These are phyloP conservation scores for Brienomyrus longianalis DNA, from an alignment of 2,113 vertebrate species.

Conservation along the genomic window DNA sequence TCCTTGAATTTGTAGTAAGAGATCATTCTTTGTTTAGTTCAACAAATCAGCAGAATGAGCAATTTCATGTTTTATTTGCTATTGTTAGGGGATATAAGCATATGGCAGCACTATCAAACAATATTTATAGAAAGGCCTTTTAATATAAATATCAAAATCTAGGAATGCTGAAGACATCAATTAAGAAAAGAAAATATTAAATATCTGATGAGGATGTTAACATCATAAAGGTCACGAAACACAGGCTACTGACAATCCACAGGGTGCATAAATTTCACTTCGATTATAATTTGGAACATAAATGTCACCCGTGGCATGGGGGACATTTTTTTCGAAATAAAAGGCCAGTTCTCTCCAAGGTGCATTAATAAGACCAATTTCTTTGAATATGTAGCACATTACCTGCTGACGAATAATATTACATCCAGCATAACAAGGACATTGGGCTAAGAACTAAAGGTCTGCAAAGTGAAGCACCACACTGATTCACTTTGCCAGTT, in stretches of 20 bases:
- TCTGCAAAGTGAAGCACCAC: neutral
- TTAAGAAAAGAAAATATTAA: neutral
- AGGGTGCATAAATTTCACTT: slow-evolving; percentile 3
- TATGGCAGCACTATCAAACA: neutral
- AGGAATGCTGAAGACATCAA: neutral
- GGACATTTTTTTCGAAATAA: neutral
- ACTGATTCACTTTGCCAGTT: neutral
- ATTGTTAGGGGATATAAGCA: neutral
- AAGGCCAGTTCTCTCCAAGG: neutral
- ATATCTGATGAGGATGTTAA: neutral
- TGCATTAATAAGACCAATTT: slow-evolving; percentile 1
- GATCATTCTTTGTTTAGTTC: neutral
- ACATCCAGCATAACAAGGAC: neutral
- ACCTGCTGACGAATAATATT: neutral
- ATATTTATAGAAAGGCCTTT: neutral
- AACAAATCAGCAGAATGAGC: neutral
- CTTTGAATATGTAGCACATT: neutral
- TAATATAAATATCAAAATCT: neutral
- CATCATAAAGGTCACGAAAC: neutral
- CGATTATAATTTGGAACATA: neutral
- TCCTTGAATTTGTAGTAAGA: neutral
- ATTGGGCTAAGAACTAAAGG: neutral
- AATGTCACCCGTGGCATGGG: slow-evolving; percentile 2
- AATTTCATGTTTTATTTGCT: neutral
- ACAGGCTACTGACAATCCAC: neutral